phyloP scores from a whole-genome alignment of 2,113 vertebrate genomes.

The Saguinus midas region DNA sequence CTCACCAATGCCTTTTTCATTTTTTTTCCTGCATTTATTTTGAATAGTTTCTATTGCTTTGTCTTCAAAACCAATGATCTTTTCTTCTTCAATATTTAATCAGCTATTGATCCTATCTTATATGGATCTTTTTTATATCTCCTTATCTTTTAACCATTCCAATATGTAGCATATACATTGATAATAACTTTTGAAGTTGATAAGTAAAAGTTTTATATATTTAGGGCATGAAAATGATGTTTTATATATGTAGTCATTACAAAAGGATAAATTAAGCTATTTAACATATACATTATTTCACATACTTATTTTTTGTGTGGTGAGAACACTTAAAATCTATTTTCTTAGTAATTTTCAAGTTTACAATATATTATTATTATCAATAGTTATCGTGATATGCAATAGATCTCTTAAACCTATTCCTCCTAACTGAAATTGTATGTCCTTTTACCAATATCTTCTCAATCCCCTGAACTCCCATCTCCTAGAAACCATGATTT shows the following conservation, averaged over 20 bases:
- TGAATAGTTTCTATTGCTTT: not conserved
- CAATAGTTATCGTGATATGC: not conserved
- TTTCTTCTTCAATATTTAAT: not conserved
- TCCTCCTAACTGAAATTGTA: not conserved
- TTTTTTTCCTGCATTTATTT: not conserved
- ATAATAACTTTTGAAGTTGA: not conserved
- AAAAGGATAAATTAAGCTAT: not conserved
- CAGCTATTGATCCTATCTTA: not conserved
- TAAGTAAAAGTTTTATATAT: not conserved
- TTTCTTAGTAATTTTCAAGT: not conserved
- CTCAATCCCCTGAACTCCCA: not conserved
- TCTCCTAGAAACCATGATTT: not conserved
- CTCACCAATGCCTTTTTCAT: not conserved
- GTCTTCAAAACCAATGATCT: not conserved
- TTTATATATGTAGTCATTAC: not conserved
- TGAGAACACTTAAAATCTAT: not conserved
- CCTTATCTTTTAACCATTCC: not conserved
- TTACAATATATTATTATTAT: not conserved
- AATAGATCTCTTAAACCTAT: not conserved
- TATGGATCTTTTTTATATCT: not conserved
- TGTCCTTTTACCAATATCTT: not conserved
- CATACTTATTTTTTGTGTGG: not conserved
- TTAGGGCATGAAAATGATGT: not conserved
- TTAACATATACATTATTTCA: not conserved
- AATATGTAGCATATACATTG: not conserved